Percentiles rank a stretch among this genome's conserved stretches.
These are phyloP conservation scores for Aphis craccivora DNA, from an alignment of 1,140 invertebrate species.

Conservation along the genomic window DNA sequence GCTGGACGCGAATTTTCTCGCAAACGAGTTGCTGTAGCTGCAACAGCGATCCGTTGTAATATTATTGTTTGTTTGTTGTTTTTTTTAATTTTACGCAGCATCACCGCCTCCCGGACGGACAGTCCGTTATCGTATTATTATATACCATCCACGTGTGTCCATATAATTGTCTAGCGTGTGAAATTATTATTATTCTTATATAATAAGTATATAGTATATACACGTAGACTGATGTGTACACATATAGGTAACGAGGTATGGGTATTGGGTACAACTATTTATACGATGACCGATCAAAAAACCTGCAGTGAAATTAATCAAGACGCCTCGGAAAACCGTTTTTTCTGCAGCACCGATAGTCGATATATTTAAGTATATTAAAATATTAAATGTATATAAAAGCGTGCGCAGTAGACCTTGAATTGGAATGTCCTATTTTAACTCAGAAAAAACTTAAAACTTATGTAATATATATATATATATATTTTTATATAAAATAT, in stretches of 20 bases:
- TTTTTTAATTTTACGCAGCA: conserved; percentile 13
- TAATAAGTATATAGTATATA: neutral
- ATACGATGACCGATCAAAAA: neutral
- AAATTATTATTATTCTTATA: conserved; percentile 10
- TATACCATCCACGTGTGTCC: neutral
- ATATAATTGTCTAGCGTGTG: neutral
- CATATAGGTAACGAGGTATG: neutral
- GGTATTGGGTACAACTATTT: neutral
- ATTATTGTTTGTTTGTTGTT: neutral
- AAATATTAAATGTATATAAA: neutral
- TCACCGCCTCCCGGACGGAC: conserved; percentile 23
- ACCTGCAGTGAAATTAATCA: neutral
- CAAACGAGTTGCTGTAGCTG: neutral
- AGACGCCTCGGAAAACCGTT: neutral
- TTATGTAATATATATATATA: neutral
- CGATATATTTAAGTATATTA: neutral
- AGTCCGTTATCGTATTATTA: neutral
- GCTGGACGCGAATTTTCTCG: neutral
- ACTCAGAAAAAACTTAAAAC: neutral
- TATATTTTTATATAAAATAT: too few species aligned
- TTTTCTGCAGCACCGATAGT: neutral
- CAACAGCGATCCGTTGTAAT: neutral
- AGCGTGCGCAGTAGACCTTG: neutral
- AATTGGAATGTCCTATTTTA: neutral
- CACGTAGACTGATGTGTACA: neutral